Evolutionary conservation across 2,113 vertebrate species (phyloP).

Genomic region (Paradisaea rubra): DNA sequence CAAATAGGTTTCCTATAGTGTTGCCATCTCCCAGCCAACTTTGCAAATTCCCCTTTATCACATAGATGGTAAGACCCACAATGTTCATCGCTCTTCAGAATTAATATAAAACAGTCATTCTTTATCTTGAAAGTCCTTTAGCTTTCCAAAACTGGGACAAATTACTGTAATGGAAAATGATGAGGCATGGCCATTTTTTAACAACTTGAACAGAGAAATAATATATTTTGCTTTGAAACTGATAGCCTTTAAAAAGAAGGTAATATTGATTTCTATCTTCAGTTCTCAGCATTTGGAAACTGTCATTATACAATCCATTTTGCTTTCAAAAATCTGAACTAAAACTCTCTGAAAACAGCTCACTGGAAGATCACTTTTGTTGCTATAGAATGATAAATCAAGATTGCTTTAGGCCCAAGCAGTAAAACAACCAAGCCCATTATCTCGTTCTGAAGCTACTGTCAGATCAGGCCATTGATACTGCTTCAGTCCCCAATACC

Average conservation of each 20-base stretch:
- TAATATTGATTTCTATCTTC: not conserved
- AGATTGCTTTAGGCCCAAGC: not conserved
- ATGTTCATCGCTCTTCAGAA: not conserved
- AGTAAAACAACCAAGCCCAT: not conserved
- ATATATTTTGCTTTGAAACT: not conserved
- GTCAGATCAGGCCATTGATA: not conserved
- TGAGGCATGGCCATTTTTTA: not conserved
- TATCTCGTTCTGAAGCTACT: not conserved
- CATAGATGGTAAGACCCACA: not conserved
- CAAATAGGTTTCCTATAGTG: not conserved
- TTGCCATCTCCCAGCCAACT: not conserved
- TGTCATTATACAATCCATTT: not conserved
- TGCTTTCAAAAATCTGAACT: not conserved
- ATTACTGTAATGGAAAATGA: not conserved
- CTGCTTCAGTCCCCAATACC: not conserved
- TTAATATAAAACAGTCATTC: not conserved
- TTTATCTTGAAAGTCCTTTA: not conserved
- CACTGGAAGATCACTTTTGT: not conserved
- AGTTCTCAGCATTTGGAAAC: not conserved
- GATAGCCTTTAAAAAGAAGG: not conserved
- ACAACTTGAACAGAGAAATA: not conserved
- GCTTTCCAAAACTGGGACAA: not conserved
- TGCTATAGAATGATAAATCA: not conserved
- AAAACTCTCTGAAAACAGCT: not conserved
- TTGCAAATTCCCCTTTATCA: not conserved